Percentiles rank a stretch among this genome's conserved stretches.
Conservation (phyloP, 2,113 vertebrate genomes). For the Ceyx melanurus region DNA sequence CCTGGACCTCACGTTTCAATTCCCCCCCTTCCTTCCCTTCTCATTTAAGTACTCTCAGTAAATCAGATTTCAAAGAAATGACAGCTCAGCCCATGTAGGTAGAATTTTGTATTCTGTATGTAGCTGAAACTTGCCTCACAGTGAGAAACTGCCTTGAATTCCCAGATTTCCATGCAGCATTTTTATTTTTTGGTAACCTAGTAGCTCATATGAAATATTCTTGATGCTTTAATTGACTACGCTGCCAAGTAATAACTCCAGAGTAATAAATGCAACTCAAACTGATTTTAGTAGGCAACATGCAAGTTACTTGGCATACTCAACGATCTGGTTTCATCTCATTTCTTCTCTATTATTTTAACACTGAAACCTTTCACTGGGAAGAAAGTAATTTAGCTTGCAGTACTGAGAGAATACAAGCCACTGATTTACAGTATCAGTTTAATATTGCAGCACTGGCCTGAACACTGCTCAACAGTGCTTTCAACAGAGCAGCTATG, state of each 20-base stretch:
- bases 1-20: neutral
- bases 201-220: neutral
- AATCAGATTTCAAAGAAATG: neutral
- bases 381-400: neutral
- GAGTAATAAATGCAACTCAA: neutral
- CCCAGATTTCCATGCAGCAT: neutral
- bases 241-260: neutral
- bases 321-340: neutral
- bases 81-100: neutral
- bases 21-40: neutral
- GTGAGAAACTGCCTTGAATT: neutral
- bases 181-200: neutral
- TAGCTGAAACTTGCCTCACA: neutral
- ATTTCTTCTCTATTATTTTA: slow-evolving; percentile 12
- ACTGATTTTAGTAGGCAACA: neutral
- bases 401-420: neutral
- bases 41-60: neutral
- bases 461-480: neutral
- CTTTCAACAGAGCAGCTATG: neutral
- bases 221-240: neutral
- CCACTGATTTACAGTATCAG: neutral
- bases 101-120: neutral
- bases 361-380: neutral
- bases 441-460: neutral
- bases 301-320: neutral